Conservation (phyloP, 2,888 invertebrate genomes). For the Plutella xylostella region DNA sequence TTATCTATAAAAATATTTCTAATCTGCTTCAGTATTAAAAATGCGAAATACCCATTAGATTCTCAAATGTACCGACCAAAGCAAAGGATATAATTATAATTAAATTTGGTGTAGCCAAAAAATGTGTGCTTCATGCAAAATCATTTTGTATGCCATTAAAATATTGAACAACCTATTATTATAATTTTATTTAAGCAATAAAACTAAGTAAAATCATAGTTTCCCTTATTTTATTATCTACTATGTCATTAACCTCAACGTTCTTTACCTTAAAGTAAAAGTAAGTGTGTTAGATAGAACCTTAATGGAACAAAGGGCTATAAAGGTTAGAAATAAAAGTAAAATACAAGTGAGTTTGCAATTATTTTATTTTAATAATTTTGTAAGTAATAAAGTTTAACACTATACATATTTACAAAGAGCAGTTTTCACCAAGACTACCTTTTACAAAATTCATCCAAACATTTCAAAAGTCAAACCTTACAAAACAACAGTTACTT, state of each 20-base stretch:
- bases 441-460: neutral
- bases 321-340: neutral
- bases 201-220: too few species aligned
- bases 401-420: conserved; percentile 24
- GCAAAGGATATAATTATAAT: too few species aligned
- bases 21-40: neutral
- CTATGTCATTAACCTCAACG: too few species aligned
- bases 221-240: too few species aligned
- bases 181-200: too few species aligned
- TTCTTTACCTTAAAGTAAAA: neutral
- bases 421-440: conserved; percentile 7
- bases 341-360: neutral
- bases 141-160: neutral
- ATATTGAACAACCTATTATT: neutral
- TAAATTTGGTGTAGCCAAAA: too few species aligned
- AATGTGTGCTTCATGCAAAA: neutral
- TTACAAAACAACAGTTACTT: neutral
- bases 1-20: too few species aligned
- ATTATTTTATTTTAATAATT: conserved; percentile 30
- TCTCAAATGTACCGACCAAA: too few species aligned
- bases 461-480: neutral
- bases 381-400: conserved; percentile 36
- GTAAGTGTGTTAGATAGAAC: neutral
- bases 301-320: too few species aligned
- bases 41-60: neutral